Conservation (phyloP, 2,797 vertebrate species). For the Enteromius viviparus region DNA sequence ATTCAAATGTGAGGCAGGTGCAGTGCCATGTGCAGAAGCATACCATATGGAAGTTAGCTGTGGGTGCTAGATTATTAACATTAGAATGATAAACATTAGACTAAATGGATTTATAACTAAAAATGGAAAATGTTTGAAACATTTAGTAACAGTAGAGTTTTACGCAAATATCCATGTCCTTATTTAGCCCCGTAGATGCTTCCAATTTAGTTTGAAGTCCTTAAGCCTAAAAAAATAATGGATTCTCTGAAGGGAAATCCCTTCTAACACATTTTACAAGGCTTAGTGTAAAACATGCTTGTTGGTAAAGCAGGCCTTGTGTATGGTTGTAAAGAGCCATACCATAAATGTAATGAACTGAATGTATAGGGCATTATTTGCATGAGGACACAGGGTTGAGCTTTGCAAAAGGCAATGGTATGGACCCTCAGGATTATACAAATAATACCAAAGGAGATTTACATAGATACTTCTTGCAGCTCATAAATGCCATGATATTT, state of each 20-base stretch:
- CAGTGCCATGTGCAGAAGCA: background rate
- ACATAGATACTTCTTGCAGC: slow-evolving; percentile 26
- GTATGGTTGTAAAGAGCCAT: background rate
- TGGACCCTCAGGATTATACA: slow-evolving; percentile 9
- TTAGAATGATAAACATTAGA: background rate
- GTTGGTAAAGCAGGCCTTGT: background rate
- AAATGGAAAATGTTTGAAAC: background rate
- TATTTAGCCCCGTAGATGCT: background rate
- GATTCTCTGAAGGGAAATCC: slow-evolving; percentile 45
- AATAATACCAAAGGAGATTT: slow-evolving; percentile 26
- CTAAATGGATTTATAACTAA: background rate
- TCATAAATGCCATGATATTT: slow-evolving; percentile 36
- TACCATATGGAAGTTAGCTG: background rate
- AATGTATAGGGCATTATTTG: slow-evolving; percentile 3
- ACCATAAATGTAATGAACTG: background rate
- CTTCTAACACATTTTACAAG: slow-evolving; percentile 38
- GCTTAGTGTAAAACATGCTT: slow-evolving; percentile 31
- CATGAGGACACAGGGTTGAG: background rate
- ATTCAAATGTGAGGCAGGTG: background rate
- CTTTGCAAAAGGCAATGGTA: background rate
- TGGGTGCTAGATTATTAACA: background rate
- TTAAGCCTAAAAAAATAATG: slow-evolving; percentile 38
- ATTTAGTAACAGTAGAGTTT: background rate
- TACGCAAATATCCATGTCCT: background rate
- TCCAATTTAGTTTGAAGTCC: slow-evolving; percentile 29